Conservation (phyloP, 2,888 invertebrate genomes). For the Melangyna quadrimaculata region DNA sequence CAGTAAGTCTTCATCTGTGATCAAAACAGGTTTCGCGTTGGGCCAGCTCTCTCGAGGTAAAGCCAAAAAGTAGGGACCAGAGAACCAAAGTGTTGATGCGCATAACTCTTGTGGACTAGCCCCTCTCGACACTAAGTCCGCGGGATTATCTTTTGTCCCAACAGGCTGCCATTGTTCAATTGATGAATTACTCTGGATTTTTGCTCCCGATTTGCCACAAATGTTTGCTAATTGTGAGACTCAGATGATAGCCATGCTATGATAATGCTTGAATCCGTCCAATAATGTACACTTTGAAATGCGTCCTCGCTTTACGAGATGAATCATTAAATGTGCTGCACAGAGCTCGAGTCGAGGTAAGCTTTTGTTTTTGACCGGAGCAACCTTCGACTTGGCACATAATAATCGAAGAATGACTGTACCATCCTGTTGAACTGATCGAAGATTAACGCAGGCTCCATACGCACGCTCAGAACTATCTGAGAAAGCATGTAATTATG, state of each 20-base stretch:
- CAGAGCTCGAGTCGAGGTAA: no score
- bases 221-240: conserved; percentile 47
- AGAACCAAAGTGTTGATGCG: conserved; percentile 11
- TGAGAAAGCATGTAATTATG: no score
- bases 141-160: conserved; percentile 38
- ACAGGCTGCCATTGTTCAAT: conserved; percentile 41
- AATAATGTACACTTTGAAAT: conserved; percentile 26
- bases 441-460: no score
- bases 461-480: no score
- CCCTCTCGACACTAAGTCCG: conserved; percentile 51
- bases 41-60: background rate
- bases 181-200: conserved; percentile 39
- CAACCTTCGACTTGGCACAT: no score
- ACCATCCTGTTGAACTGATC: no score
- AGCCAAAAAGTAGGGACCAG: conserved; percentile 9
- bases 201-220: conserved; percentile 51
- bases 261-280: conserved; percentile 53
- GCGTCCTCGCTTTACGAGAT: conserved; percentile 25
- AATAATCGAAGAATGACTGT: no score
- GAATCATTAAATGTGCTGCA: no score
- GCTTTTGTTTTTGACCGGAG: no score
- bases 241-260: conserved; percentile 42
- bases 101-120: conserved; percentile 22
- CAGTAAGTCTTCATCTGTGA: background rate
- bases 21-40: background rate